Evolutionary conservation across 2,888 invertebrate genomes (phyloP), one percentile per base, ranked within the genome.

Genomic region (Isoperla grammatica): DNA sequence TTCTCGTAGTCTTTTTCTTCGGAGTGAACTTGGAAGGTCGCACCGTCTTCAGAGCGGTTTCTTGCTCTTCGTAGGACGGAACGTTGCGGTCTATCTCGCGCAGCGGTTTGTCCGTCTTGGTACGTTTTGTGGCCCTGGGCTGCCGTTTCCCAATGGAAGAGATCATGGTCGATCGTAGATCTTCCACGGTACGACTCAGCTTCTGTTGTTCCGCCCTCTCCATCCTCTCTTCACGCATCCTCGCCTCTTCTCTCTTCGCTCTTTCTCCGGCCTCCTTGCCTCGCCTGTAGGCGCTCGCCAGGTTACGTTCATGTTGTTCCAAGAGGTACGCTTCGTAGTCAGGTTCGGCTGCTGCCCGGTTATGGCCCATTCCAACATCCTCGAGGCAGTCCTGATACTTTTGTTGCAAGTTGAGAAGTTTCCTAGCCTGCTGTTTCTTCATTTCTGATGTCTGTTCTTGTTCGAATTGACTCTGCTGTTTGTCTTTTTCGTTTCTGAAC

Each of bases 291-390:
- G 79, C 75, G 2, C 65, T 50, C 50, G 68, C 63, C 59, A 71
- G 69, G 64, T 75, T 70, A 61, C 58, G 23, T 62, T 65, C 61
- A 57, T 53, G 60, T 63, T 56, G 63, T 57, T 17, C 59, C 20
- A 48, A 49, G 29, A 70, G 62, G 11, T 72, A 66, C 37, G 61
- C 69, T 43, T 71, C 71, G 48, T 73, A 71, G 64, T 76, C 71
- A 22, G 75, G 73, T 59, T 76, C 72, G n/a, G 43, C 20, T n/a
- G 70, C 70, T 29, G 80, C 80, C 49, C 74, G 71, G 13, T 69
- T 69, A 66, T 81, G 81, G 0, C 77, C 80, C 19, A 73, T 67
- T 2, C 81, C 81, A 43, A 81, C 74, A 65, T 79, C 76, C 63
- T 75, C 74, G 62, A 79, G 68, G 61, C 78, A 77, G 3, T 56